Percentiles rank a stretch among this genome's conserved stretches.
These are phyloP conservation scores for Leptodactylus fuscus DNA, from an alignment of 2,113 vertebrate species.

Conservation along the genomic window DNA sequence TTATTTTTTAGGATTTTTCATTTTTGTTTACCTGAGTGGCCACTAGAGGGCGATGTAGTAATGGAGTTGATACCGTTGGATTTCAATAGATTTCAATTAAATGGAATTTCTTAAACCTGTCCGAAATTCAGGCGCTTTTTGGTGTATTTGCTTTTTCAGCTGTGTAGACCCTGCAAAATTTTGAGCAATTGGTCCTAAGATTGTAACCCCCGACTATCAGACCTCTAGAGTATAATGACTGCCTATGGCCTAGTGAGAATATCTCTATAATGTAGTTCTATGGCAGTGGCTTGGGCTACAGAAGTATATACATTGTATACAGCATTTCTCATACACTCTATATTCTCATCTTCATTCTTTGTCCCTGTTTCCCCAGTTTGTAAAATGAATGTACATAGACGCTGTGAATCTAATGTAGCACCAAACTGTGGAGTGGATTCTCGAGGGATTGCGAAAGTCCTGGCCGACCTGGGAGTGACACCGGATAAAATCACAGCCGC, in stretches of 20 bases:
- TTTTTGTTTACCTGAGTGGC: too few species aligned
- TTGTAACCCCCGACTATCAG: too few species aligned
- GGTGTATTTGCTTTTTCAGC: too few species aligned
- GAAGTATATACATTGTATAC: too few species aligned
- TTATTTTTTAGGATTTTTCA: neutral
- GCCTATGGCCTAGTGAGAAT: too few species aligned
- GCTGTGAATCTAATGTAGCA: conserved; percentile 95
- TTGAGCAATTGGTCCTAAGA: too few species aligned
- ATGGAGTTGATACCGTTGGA: neutral
- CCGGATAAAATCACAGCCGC: conserved; percentile 98
- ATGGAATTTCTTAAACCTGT: neutral
- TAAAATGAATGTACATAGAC: conserved; percentile 98
- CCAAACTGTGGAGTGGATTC: conserved; percentile 98
- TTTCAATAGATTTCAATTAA: neutral
- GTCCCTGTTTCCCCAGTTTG: conserved; percentile 79
- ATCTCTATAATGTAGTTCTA: too few species aligned
- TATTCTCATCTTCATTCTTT: neutral
- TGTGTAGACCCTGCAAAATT: too few species aligned
- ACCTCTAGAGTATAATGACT: too few species aligned
- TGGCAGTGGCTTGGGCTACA: too few species aligned
- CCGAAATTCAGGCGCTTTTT: too few species aligned
- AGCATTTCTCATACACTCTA: too few species aligned
- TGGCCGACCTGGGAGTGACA: conserved; percentile 95
- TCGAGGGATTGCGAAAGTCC: conserved; percentile 94
- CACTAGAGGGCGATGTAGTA: conserved; percentile 72